Percentiles rank a stretch among this genome's conserved stretches.
Conservation (phyloP, 2,113 vertebrate genomes). For the Cochlearius cochlearius region DNA sequence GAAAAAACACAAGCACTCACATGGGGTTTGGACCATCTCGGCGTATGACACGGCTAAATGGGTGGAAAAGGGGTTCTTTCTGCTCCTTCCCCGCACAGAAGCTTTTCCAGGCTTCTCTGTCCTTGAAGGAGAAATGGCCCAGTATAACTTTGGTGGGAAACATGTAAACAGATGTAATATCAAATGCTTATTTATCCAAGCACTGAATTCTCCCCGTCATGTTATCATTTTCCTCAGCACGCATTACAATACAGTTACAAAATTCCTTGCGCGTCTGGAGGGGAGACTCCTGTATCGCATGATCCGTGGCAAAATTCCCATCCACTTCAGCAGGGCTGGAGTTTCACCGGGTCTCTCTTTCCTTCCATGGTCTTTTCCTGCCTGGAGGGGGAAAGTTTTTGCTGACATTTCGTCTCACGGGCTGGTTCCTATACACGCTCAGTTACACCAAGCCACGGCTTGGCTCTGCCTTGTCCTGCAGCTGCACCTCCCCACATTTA, state of each 20-base stretch:
- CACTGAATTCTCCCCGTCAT: fast-evolving
- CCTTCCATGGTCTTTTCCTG: background rate
- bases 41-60: background rate
- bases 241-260: background rate
- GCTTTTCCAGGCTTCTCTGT: background rate
- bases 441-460: background rate
- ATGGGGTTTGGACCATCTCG: fast-evolving
- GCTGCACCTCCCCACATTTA: background rate
- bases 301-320: background rate
- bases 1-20: background rate
- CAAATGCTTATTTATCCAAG: background rate
- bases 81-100: background rate
- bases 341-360: background rate
- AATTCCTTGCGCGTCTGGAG: background rate
- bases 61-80: background rate
- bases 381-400: background rate
- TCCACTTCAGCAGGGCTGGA: background rate
- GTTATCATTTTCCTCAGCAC: background rate
- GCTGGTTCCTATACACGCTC: background rate
- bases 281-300: background rate
- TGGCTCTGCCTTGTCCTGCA: background rate
- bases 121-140: background rate
- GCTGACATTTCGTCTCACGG: background rate
- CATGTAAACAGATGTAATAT: background rate
- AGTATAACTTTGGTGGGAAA: background rate